Evolutionary conservation across 1,140 invertebrate species (phyloP), one percentile per base, ranked within the genome.

Genomic region (Theocolax elegans): DNA sequence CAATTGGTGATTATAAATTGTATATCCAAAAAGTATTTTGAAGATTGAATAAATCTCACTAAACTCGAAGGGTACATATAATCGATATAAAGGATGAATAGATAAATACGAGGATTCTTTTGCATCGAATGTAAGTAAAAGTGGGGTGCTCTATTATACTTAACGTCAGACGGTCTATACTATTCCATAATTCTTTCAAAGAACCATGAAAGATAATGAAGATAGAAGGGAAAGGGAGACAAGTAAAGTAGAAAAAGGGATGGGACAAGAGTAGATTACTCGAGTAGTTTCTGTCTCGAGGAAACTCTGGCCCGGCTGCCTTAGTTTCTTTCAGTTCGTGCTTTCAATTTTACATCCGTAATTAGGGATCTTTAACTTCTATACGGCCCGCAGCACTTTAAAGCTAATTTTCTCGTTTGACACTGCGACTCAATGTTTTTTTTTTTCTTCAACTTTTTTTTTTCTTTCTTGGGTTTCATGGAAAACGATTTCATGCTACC

Each of bases 321-420:
- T 31, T 23, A 2, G 25, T 19, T 10, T 31, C 49, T 54, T 44
- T 44, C 51, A 17, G 19, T 13, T 66, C 63, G 54, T 38, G 35
- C 40, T 66, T 54, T 66, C 63, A 66, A 66, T 66, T 66, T 66
- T 66, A 54, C 63, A 66, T 66, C 25, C 49, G 51, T 54, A 66
- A 66, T 66, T 53, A 66, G 31, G 51, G 49, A 66, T 66, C 63
- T 66, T 54, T 66, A 51, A 66, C 63, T 56, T 53, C n/a, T n/a
- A 9, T 23, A 31, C 63, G 12, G 31, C 46, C 6, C 25, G 63
- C 23, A 25, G 63, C 35, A 19, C 62, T 53, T 63, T 40, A 40
- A 66, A 54, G 63, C 23, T 66, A 51, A 65, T 65, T 65, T 53
- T 19, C 62, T 65, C 62, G 48, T 66, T 66, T 54, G 63, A 54